A percentile compares a stretch with the other conserved stretches of the same genome.
phyloP scores from a whole-genome alignment of 2,113 vertebrate genomes.

The Corythoichthys intestinalis region DNA sequence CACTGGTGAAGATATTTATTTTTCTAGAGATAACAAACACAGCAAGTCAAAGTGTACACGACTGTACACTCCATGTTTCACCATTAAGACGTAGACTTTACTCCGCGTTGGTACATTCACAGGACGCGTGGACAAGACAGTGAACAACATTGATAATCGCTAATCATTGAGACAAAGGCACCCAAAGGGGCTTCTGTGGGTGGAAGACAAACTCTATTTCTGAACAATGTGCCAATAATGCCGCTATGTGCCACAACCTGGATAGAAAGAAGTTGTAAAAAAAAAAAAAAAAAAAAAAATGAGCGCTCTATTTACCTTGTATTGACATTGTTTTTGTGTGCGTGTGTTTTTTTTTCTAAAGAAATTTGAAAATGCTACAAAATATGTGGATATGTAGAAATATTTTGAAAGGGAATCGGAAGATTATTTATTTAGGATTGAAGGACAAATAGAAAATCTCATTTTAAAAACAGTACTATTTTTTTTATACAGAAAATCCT shows the following conservation, averaged over 20 bases:
- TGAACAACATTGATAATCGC: conserved; percentile 44
- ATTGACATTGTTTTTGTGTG: conserved; percentile 37
- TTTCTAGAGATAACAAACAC: conserved; percentile 85
- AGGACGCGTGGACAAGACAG: conserved; percentile 53
- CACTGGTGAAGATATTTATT: conserved; percentile 94
- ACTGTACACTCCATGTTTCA: conserved; percentile 58
- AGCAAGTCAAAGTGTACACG: conserved; percentile 56
- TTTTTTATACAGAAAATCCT: conserved; percentile 68
- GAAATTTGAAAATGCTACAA: conserved; percentile 57
- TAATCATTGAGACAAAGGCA: conserved; percentile 38
- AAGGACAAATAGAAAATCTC: conserved; percentile 51
- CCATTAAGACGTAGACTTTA: conserved; percentile 67
- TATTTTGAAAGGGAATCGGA: conserved; percentile 65
- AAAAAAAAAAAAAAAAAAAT: conserved; percentile 63
- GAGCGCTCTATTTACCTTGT: conserved; percentile 68
- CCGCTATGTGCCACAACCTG: conserved; percentile 97
- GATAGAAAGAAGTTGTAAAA: conserved; percentile 69
- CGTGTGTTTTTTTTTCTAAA: conserved; percentile 56
- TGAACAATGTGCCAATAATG: conserved; percentile 99
- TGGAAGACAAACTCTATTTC: conserved; percentile 74
- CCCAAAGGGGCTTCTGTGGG: conserved; percentile 62
- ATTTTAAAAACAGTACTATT: conserved; percentile 75
- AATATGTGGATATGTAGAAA: conserved; percentile 74
- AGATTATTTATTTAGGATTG: conserved; percentile 67
- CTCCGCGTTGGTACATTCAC: conserved; percentile 58